Conservation (phyloP, 2,888 invertebrate genomes). For the Volucella inflata region DNA sequence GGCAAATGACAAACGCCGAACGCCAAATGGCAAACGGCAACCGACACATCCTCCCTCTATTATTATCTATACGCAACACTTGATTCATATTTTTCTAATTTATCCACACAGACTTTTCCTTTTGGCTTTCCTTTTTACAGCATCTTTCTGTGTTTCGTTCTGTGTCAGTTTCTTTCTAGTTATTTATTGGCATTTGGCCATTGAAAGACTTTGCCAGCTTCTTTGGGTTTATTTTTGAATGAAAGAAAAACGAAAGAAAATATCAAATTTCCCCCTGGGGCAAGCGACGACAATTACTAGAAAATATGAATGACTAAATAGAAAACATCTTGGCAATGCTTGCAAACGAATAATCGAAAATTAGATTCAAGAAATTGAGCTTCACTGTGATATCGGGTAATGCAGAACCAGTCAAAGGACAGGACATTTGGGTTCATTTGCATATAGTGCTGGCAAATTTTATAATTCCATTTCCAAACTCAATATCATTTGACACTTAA, state of each 20-base stretch:
- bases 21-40: slow-evolving; percentile 25
- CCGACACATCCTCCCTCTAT: slow-evolving; percentile 45
- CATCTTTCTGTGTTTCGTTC: slow-evolving; percentile 2
- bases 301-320: slow-evolving; percentile 54
- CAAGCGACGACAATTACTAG: slow-evolving; percentile 1
- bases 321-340: slow-evolving; percentile 52
- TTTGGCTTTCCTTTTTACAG: slow-evolving; percentile 5
- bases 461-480: too few species aligned
- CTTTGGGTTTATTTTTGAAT: slow-evolving; percentile 18
- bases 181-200: slow-evolving; percentile 73
- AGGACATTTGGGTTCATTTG: too few species aligned
- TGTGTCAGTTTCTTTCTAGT: slow-evolving; percentile 32
- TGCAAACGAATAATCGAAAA: too few species aligned
- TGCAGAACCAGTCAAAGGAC: too few species aligned
- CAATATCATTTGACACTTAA: too few species aligned
- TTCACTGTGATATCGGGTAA: too few species aligned
- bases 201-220: slow-evolving; percentile 59
- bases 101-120: slow-evolving; percentile 40
- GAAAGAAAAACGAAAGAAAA: slow-evolving; percentile 31
- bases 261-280: slow-evolving; percentile 64
- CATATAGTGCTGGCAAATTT: too few species aligned
- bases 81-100: slow-evolving; percentile 67
- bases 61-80: slow-evolving; percentile 50
- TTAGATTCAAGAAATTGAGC: too few species aligned
- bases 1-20: slow-evolving; percentile 19